Conservation (phyloP, 2,888 invertebrate species). For the Metalampra italica region DNA sequence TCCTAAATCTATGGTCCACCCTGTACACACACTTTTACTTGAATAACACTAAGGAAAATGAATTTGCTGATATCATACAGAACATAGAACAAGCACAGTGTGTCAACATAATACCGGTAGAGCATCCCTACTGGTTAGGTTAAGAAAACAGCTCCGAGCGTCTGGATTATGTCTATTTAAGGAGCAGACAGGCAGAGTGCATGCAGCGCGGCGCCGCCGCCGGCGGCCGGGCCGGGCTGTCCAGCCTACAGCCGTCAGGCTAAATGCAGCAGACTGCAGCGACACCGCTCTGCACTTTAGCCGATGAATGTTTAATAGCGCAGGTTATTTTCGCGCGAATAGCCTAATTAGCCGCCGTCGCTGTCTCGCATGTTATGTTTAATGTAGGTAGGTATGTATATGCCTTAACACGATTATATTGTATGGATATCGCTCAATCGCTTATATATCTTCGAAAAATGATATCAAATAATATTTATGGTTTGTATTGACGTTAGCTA, state of each 20-base stretch:
- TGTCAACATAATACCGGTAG: too few relatives aligned
- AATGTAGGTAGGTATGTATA: too few relatives aligned
- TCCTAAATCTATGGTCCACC: too few relatives aligned
- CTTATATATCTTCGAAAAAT: too few relatives aligned
- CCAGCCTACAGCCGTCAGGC: constrained; percentile 36
- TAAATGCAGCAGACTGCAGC: constrained; percentile 62
- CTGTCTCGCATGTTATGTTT: constrained; percentile 16
- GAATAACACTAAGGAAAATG: too few relatives aligned
- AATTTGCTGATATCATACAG: too few relatives aligned
- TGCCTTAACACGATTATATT: too few relatives aligned
- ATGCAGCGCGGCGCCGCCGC: constrained; percentile 16
- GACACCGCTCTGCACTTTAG: constrained; percentile 72
- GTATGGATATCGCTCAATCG: too few relatives aligned
- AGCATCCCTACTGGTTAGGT: background rate
- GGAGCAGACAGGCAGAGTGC: constrained; percentile 44
- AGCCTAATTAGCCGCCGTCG: constrained; percentile 50
- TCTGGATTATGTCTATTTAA: constrained; percentile 40
- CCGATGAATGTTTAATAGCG: constrained; percentile 65
- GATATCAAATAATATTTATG: too few relatives aligned
- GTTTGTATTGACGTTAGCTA: too few relatives aligned
- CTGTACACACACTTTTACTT: too few relatives aligned
- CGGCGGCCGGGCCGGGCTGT: constrained; percentile 34
- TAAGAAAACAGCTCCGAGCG: background rate
- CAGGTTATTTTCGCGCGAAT: constrained; percentile 53
- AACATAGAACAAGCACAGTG: too few relatives aligned